Conservation (phyloP, 1,140 invertebrate species). For the Berghia stephanieae region DNA sequence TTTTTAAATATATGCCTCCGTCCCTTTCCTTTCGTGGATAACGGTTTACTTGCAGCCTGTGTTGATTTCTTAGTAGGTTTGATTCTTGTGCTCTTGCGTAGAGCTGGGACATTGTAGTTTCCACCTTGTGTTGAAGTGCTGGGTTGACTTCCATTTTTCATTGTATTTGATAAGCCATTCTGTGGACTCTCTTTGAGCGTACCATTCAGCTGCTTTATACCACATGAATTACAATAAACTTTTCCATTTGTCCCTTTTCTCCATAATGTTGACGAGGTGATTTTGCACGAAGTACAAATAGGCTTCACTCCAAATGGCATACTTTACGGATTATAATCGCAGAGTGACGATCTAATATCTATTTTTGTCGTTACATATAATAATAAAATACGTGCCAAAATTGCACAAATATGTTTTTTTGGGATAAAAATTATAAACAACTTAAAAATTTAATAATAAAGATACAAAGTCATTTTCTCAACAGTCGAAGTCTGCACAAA, state of each 20-base stretch:
- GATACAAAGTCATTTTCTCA: too few species aligned
- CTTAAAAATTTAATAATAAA: too few species aligned
- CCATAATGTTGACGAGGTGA: constrained; percentile 73
- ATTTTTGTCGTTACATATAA: too few species aligned
- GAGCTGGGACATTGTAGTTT: constrained; percentile 40
- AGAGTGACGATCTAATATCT: too few species aligned
- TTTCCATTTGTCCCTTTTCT: constrained; percentile 72
- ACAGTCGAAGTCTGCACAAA: too few species aligned
- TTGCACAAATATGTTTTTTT: too few species aligned
- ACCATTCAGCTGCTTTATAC: constrained; percentile 57
- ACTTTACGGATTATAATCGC: too few species aligned
- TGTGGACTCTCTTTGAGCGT: not conserved
- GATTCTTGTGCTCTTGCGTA: constrained; percentile 64
- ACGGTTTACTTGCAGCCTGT: constrained; percentile 70
- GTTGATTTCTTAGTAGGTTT: constrained; percentile 68
- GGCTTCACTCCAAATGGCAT: constrained; percentile 76
- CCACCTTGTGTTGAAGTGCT: constrained; percentile 33
- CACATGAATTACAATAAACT: constrained; percentile 73
- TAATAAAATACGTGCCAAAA: too few species aligned
- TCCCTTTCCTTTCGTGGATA: constrained; percentile 76
- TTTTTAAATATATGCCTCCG: constrained; percentile 83
- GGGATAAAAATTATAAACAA: too few species aligned
- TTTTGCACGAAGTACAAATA: constrained; percentile 73
- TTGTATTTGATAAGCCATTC: constrained; percentile 32
- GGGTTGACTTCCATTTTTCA: constrained; percentile 7